phyloP scores from a whole-genome alignment of 2,113 vertebrate species.

The rabbit (Oryctolagus cuniculus) region DNA sequence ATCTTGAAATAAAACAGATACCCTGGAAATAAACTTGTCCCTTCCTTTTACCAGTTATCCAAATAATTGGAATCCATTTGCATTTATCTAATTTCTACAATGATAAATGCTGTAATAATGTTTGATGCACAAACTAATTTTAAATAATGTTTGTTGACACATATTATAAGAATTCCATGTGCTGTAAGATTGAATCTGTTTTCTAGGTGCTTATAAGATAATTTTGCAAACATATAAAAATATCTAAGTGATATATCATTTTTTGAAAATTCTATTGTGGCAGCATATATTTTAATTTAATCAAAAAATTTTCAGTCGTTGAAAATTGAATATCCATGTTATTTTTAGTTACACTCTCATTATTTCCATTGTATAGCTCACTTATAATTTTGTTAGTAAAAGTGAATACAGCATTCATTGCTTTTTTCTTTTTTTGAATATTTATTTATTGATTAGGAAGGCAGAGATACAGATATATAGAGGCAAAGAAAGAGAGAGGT shows the following conservation, averaged over 20 bases:
- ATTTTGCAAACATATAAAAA: background rate
- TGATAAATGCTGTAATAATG: background rate
- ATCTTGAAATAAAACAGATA: too few species aligned
- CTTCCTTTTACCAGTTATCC: slow-evolving; percentile 5
- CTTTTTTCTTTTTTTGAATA: background rate
- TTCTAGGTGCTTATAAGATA: slow-evolving; percentile 16
- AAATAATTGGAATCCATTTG: slow-evolving; percentile 15
- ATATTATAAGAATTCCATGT: background rate
- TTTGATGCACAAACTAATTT: slow-evolving; percentile 41
- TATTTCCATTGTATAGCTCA: background rate
- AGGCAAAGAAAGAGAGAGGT: too few species aligned
- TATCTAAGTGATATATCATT: background rate
- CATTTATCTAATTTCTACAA: background rate
- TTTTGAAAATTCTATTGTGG: background rate
- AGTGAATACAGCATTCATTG: background rate
- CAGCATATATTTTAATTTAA: background rate
- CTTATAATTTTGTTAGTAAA: background rate
- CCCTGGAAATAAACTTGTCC: too few species aligned
- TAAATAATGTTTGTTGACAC: slow-evolving; percentile 15
- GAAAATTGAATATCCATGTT: background rate
- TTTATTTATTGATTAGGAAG: too few species aligned
- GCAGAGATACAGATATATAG: too few species aligned
- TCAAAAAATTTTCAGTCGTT: background rate
- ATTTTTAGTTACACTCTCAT: background rate
- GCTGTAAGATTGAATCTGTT: background rate